Evolutionary conservation across 1,140 invertebrate genomes (phyloP), one percentile per base, ranked within the genome.

Genomic region (Temnothorax longispinosus): DNA sequence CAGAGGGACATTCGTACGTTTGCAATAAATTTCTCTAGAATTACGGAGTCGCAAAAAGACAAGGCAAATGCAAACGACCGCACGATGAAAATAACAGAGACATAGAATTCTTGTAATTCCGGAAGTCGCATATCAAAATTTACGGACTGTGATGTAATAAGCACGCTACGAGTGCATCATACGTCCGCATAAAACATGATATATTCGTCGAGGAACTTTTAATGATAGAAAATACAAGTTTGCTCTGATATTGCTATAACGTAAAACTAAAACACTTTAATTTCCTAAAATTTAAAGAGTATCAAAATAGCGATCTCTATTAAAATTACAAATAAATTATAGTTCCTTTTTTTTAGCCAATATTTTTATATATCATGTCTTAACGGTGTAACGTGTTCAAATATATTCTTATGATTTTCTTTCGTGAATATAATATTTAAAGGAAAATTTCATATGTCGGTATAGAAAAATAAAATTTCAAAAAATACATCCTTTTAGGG

Each of bases 21-120:
- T 69, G 54, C 41, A 21, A 84, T 84, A 58, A 74, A 82, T 82
- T 50, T 58, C 54, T 27, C 32, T 21, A n/a, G 35, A 84, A 75
- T 75, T 75, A 84, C 13, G 32, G 13, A 60, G 41, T 74, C 4
- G 41, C 35, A 38, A 69, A 81, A 81, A 41, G 35, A 69, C n/a
- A 32, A 54, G n/a, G 3, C 15, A 54, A 41, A 80, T 67, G 41
- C 54, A 50, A 78, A 65, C 18, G 44, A 64, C 21, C 41, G 7
- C 11, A 18, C 21, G 8, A 71, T 64, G 4, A 27, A 71, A 71
- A 71, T 71, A 67, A 56, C 38, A 13, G 64, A 27, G 27, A 81
- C 27, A 47, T 38, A 44, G n/a, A 54, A 54, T 69, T 54, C 18
- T 54, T 38, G 4, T 41, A 41, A 71, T 38, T 80, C 47, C 13